Evolutionary conservation across 2,797 vertebrate species (phyloP).

Genomic region (Eulemur mongoz): DNA sequence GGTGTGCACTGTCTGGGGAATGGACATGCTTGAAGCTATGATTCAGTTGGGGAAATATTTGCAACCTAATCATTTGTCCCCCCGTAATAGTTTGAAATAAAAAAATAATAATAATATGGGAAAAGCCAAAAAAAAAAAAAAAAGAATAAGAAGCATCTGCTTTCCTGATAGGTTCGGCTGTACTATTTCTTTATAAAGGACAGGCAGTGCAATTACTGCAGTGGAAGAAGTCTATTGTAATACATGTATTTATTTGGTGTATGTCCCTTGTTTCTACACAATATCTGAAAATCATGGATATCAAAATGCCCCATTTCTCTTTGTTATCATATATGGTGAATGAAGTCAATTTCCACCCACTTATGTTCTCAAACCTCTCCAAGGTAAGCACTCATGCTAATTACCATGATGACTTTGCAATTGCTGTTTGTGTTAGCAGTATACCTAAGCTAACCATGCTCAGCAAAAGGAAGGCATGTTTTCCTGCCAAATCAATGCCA

Average conservation of each 20-base stretch:
- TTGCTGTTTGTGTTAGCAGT: slow-evolving; percentile 55
- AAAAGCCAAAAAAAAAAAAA: too few species aligned
- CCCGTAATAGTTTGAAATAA: too few species aligned
- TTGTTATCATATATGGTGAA: not conserved
- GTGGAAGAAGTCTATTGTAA: not conserved
- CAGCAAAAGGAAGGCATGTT: slow-evolving; percentile 49
- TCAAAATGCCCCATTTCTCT: not conserved
- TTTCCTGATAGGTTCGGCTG: not conserved
- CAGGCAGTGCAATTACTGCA: not conserved
- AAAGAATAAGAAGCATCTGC: not conserved
- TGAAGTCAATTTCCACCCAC: not conserved
- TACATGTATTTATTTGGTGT: not conserved
- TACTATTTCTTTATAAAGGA: not conserved
- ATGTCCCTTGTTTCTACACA: not conserved
- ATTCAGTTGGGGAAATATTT: too few species aligned
- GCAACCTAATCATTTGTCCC: too few species aligned
- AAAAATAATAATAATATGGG: too few species aligned
- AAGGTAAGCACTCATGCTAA: not conserved
- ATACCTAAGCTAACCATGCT: slow-evolving; percentile 15
- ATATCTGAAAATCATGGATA: not conserved
- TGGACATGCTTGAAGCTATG: too few species aligned
- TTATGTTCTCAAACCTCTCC: not conserved
- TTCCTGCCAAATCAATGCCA: slow-evolving; percentile 53
- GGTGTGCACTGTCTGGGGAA: too few species aligned
- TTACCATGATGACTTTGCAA: not conserved